Evolutionary conservation across 1,140 invertebrate species (phyloP).

Genomic region (Centruroides vittatus): DNA sequence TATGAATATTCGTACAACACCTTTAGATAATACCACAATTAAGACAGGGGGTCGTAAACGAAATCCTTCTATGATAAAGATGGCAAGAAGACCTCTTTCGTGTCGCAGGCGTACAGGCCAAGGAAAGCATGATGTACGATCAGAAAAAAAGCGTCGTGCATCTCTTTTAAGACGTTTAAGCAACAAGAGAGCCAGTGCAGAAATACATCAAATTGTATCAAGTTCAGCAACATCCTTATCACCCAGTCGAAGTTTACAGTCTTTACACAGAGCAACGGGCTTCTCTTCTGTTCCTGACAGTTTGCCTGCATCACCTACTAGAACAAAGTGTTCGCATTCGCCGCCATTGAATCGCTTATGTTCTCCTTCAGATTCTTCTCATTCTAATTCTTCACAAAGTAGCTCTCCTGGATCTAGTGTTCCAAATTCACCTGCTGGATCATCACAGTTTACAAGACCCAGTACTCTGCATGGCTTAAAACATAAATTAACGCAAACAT

Average conservation of each 20-base stretch:
- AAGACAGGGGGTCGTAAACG: conserved; percentile 58
- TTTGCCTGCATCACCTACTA: conserved; percentile 28
- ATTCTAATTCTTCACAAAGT: conserved; percentile 41
- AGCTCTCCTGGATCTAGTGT: conserved; percentile 47
- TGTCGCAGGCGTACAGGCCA: conserved; percentile 7
- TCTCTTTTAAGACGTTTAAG: conserved; percentile 80
- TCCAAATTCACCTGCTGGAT: conserved; percentile 41
- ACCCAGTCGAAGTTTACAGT: conserved; percentile 52
- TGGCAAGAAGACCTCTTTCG: conserved; percentile 45
- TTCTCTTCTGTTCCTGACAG: conserved; percentile 24
- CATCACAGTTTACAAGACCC: conserved; percentile 53
- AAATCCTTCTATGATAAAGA: conserved; percentile 57
- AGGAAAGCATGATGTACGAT: conserved; percentile 31
- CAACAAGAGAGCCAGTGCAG: conserved; percentile 68
- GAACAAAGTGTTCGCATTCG: conserved; percentile 31
- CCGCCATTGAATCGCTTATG: conserved; percentile 38
- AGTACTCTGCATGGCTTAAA: conserved; percentile 89
- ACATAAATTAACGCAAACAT: conserved; percentile 63
- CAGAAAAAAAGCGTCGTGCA: conserved; percentile 71
- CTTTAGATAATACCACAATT: conserved; percentile 87
- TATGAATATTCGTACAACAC: conserved; percentile 76
- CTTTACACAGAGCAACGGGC: conserved; percentile 33
- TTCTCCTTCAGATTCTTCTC: conserved; percentile 34
- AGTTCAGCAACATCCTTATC: conserved; percentile 19
- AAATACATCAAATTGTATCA: conserved; percentile 50